phyloP scores from a whole-genome alignment of 2,888 invertebrate genomes.

The Acleris emargana region DNA sequence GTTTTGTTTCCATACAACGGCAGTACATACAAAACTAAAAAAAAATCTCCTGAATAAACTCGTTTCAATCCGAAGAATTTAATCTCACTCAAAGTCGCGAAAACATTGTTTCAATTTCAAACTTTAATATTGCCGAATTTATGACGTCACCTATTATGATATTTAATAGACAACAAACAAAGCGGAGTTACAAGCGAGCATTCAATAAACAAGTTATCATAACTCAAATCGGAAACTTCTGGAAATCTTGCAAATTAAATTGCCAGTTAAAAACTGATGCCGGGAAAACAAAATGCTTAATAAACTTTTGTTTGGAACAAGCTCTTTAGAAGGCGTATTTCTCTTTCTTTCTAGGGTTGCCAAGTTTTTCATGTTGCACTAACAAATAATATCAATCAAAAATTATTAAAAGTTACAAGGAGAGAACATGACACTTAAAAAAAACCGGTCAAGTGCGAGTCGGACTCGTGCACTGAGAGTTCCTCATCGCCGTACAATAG shows the following conservation, averaged over 20 bases:
- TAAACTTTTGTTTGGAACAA: slow-evolving; percentile 34
- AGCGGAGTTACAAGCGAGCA: slow-evolving; percentile 26
- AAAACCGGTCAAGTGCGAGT: no score
- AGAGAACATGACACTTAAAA: no score
- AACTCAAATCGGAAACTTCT: slow-evolving; percentile 36
- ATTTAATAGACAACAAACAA: slow-evolving; percentile 26
- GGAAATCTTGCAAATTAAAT: slow-evolving; percentile 35
- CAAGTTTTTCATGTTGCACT: not conserved
- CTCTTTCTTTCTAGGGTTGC: slow-evolving; percentile 24
- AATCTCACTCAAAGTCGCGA: not conserved
- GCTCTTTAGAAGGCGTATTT: slow-evolving; percentile 30
- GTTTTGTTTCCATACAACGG: no score
- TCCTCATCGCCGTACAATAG: no score
- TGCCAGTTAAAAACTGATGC: slow-evolving; percentile 36
- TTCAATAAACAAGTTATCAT: slow-evolving; percentile 37
- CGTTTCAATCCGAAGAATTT: not conserved
- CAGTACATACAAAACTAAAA: no score
- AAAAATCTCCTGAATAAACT: no score
- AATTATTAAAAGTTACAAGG: no score
- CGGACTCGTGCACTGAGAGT: no score
- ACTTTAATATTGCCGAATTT: slow-evolving; percentile 12
- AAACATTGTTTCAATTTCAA: slow-evolving; percentile 1
- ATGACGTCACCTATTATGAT: slow-evolving; percentile 10
- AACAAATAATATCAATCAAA: no score
- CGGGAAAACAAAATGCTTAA: slow-evolving; percentile 30